Percentiles rank a stretch among this genome's conserved stretches.
These are phyloP conservation scores for Neodiprion virginianus DNA, from an alignment of 1,140 invertebrate genomes.

Conservation along the genomic window DNA sequence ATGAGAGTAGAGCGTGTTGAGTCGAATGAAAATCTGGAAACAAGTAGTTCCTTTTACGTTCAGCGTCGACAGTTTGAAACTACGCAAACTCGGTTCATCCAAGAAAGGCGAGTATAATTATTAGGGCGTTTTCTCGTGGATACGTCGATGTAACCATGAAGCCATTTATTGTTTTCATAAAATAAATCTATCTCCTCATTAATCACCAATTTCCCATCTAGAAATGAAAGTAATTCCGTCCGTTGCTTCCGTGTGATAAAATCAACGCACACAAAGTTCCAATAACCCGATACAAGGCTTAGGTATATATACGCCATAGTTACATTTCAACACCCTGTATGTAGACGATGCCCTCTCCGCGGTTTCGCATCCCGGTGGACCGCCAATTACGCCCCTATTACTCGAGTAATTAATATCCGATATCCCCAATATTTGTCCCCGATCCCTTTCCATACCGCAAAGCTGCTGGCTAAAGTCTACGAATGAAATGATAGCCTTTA, in stretches of 20 bases:
- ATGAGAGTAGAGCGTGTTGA: not conserved
- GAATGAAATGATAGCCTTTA: too few relatives aligned
- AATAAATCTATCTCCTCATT: too few relatives aligned
- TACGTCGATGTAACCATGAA: too few relatives aligned
- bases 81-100: too few relatives aligned
- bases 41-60: not conserved
- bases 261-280: too few relatives aligned
- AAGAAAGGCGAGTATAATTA: too few relatives aligned
- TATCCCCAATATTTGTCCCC: conserved; percentile 15
- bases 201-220: too few relatives aligned
- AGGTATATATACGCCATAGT: not conserved
- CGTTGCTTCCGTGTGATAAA: too few relatives aligned
- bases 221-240: too few relatives aligned
- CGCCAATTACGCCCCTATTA: conserved; percentile 18
- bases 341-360: conserved; percentile 29
- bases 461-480: too few relatives aligned
- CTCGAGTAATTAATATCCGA: conserved; percentile 20
- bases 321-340: not conserved
- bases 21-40: not conserved
- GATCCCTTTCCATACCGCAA: not conserved
- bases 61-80: not conserved
- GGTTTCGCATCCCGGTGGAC: conserved; percentile 9
- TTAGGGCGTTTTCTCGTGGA: too few relatives aligned
- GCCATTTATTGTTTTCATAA: too few relatives aligned
- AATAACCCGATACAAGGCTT: not conserved